Conservation (phyloP, 2,113 vertebrate genomes). For the Pholis gunnellus region DNA sequence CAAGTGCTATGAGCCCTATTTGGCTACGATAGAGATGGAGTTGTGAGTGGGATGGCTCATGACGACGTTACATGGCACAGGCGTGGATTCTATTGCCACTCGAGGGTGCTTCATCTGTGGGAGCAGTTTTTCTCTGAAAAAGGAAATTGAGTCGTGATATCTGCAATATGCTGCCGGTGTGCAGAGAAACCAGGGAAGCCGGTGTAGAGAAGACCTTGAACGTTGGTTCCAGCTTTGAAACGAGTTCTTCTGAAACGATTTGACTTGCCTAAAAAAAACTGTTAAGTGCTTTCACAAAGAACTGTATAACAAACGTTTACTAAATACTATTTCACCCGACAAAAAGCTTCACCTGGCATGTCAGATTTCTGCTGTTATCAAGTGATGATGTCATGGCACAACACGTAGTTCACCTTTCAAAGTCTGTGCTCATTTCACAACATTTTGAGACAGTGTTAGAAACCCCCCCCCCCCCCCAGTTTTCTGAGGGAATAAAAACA, state of each 20-base stretch:
- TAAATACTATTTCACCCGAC: neutral
- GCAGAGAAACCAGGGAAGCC: neutral
- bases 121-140: conserved; percentile 5
- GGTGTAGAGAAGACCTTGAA: neutral
- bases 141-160: neutral
- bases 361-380: conserved; percentile 8
- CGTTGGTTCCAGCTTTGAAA: neutral
- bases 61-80: no score
- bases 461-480: no score
- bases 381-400: neutral
- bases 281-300: neutral
- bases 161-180: conserved; percentile 2
- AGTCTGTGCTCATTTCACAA: neutral
- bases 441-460: neutral
- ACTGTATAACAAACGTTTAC: neutral
- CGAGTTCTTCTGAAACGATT: neutral
- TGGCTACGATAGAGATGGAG: no score
- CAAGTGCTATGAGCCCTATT: no score
- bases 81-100: no score
- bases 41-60: no score
- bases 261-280: neutral
- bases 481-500: neutral
- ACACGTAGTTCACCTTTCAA: neutral
- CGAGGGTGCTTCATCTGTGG: conserved; percentile 12
- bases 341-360: neutral